Conservation (phyloP, 2,797 vertebrate species). For the Gorsachius magnificus region DNA sequence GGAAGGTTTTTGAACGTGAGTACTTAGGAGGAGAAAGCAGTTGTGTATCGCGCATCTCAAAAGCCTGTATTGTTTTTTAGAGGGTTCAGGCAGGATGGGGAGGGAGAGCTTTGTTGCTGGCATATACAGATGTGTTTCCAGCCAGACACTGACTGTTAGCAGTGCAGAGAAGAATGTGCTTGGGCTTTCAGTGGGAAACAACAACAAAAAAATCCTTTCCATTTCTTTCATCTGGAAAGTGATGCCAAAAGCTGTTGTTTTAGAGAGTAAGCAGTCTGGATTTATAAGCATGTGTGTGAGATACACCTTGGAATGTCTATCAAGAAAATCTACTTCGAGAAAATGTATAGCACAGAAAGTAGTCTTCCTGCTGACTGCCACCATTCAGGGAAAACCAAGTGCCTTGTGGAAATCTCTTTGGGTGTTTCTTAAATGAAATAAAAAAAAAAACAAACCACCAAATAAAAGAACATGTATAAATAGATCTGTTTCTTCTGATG, state of each 20-base stretch:
- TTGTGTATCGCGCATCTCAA: background rate
- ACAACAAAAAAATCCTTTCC: slow-evolving; percentile 30
- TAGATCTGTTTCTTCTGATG: background rate
- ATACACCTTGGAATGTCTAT: background rate
- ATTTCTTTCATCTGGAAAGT: slow-evolving; percentile 48
- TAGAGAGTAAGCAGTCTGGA: slow-evolving; percentile 22
- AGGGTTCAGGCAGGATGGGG: background rate
- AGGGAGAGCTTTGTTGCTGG: background rate
- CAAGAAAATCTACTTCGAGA: background rate
- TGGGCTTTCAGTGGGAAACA: slow-evolving; percentile 64
- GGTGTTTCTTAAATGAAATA: background rate
- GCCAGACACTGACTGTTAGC: slow-evolving; percentile 10
- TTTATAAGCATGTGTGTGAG: background rate
- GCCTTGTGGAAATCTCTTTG: slow-evolving; percentile 5
- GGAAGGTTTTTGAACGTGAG: background rate
- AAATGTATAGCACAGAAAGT: slow-evolving; percentile 22
- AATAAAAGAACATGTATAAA: background rate
- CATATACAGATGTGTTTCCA: background rate
- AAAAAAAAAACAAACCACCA: background rate
- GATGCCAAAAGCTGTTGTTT: slow-evolving; percentile 40
- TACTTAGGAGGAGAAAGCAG: background rate
- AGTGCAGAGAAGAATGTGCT: slow-evolving; percentile 12
- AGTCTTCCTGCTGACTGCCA: slow-evolving; percentile 49
- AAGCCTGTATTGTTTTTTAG: background rate
- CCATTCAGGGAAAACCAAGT: slow-evolving; percentile 46